Conservation (phyloP, 35 echinoderm and acorn worm genomes). For the Lytechinus pictus region DNA sequence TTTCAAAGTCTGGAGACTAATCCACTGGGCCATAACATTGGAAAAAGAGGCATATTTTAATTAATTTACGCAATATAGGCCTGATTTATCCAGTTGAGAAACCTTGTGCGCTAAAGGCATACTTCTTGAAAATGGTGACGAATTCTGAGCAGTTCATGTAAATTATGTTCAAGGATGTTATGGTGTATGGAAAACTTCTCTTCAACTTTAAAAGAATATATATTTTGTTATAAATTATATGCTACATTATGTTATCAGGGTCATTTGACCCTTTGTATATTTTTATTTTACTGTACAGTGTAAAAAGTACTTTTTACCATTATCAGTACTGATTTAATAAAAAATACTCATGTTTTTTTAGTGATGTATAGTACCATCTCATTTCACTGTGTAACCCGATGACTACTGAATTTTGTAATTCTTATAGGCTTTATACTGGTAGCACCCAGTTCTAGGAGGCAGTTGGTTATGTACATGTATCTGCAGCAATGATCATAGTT, state of each 20-base stretch:
- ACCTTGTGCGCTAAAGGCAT: neutral
- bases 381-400: neutral
- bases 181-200: neutral
- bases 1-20: too few relatives aligned
- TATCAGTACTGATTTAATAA: neutral
- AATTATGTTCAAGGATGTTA: neutral
- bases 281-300: conserved; percentile 5
- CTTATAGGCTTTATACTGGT: too few relatives aligned
- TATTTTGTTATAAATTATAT: neutral
- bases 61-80: too few relatives aligned
- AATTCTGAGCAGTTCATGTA: neutral
- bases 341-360: neutral
- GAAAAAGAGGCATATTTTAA: too few relatives aligned
- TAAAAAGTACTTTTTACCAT: conserved; percentile 5
- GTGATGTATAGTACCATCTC: conserved; percentile 18
- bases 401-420: too few relatives aligned
- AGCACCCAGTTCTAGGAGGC: too few relatives aligned
- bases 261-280: neutral
- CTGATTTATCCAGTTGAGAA: too few relatives aligned
- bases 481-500: too few relatives aligned
- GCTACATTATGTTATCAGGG: neutral
- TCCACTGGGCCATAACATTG: too few relatives aligned
- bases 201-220: neutral
- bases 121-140: neutral
- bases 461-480: too few relatives aligned